Percentiles rank a stretch among this genome's conserved stretches.
Evolutionary conservation across 2,113 vertebrate genomes (phyloP).

Genomic region (Odocoileus virginianus): DNA sequence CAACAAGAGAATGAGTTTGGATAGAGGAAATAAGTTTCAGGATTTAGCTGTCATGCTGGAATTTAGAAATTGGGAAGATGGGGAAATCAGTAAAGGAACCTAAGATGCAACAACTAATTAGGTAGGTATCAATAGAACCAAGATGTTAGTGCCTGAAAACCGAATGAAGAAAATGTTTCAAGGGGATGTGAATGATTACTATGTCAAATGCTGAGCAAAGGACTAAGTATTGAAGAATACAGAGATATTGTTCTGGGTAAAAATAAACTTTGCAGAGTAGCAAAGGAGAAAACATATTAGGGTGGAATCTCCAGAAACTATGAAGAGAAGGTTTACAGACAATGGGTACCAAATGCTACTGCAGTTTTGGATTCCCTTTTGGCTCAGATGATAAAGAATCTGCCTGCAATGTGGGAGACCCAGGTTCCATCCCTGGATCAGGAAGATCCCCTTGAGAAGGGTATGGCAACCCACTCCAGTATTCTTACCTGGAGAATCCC

Average conservation of each 20-base stretch:
- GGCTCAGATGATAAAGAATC: not conserved
- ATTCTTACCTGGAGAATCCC: not conserved
- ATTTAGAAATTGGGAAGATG: not conserved
- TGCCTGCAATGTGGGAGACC: not conserved
- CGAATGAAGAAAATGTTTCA: not conserved
- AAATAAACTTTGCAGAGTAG: not conserved
- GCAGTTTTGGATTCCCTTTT: not conserved
- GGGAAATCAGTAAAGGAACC: not conserved
- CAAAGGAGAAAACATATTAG: not conserved
- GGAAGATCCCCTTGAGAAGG: not conserved
- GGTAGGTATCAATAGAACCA: not conserved
- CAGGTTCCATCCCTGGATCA: not conserved
- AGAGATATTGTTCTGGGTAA: not conserved
- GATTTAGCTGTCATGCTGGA: not conserved
- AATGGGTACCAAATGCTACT: not conserved
- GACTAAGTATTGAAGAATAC: not conserved
- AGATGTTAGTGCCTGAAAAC: not conserved
- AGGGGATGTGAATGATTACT: not conserved
- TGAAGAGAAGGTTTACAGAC: not conserved
- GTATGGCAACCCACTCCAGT: not conserved
- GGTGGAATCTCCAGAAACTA: not conserved
- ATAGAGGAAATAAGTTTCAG: not conserved
- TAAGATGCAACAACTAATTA: not conserved
- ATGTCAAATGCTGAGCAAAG: not conserved
- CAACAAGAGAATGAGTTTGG: not conserved